Conservation (phyloP, 2,113 vertebrate genomes). For the Apteryx owenii region DNA sequence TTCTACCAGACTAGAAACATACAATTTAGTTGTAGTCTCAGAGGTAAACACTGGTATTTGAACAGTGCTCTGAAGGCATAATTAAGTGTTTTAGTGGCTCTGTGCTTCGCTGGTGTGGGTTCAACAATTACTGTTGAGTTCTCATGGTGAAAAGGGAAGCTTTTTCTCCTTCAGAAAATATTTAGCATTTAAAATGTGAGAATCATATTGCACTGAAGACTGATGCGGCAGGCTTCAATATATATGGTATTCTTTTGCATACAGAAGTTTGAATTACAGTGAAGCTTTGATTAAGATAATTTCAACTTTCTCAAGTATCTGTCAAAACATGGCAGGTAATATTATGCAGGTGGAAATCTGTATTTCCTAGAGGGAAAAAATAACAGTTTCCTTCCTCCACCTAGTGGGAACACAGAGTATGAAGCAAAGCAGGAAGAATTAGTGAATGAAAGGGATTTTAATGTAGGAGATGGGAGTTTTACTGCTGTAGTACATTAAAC, state of each 20-base stretch:
- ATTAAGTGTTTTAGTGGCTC: slow-evolving; percentile 34
- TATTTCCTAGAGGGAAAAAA: background rate
- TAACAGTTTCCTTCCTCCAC: background rate
- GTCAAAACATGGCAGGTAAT: background rate
- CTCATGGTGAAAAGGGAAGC: background rate
- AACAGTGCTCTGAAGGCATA: slow-evolving; percentile 20
- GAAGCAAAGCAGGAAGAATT: background rate
- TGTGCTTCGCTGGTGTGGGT: background rate
- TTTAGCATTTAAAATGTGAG: background rate
- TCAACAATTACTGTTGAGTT: background rate
- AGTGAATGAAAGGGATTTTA: background rate
- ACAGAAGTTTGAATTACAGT: background rate
- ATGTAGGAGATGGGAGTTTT: background rate
- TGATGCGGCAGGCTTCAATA: background rate
- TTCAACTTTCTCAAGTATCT: background rate
- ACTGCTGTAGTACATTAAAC: background rate
- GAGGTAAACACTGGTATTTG: slow-evolving; percentile 57
- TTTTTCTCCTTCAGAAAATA: background rate
- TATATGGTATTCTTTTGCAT: background rate
- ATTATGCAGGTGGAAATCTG: background rate
- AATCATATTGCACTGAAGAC: background rate
- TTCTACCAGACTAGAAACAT: slow-evolving; percentile 31
- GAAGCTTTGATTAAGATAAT: background rate
- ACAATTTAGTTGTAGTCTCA: slow-evolving; percentile 43
- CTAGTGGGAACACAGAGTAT: background rate